Conservation (phyloP, 2,113 vertebrate genomes). For the Coptodon bakossiorum region DNA sequence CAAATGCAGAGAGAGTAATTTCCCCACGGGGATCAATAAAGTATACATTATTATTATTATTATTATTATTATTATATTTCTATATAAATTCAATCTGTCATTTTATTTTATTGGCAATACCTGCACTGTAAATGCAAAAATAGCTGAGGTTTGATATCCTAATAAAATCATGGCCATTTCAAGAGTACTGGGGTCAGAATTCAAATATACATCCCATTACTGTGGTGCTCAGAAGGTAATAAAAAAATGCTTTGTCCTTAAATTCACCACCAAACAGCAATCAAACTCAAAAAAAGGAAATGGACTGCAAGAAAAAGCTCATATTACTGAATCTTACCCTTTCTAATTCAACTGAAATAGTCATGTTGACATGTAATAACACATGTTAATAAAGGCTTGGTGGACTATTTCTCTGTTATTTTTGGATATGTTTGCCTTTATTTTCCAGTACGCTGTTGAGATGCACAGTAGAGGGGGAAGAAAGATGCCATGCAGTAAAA, state of each 20-base stretch:
- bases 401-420: background rate
- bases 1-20: background rate
- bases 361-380: background rate
- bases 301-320: background rate
- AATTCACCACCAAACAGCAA: background rate
- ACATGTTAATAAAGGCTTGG: background rate
- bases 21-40: background rate
- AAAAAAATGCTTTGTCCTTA: rapidly evolving
- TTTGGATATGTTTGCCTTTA: background rate
- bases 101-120: background rate
- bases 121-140: background rate
- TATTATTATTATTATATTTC: background rate
- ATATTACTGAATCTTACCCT: background rate
- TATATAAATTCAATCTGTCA: background rate
- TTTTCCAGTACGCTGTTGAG: background rate
- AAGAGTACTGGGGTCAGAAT: background rate
- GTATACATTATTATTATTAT: rapidly evolving
- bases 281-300: background rate
- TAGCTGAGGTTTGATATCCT: background rate
- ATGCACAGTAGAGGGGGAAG: background rate
- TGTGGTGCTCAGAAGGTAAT: background rate
- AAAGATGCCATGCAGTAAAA: background rate
- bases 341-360: background rate
- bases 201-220: background rate
- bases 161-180: background rate